A percentile compares a stretch with the other conserved stretches of the same genome.
phyloP scores from a whole-genome alignment of 2,888 invertebrate species.

The Bugula neritina region DNA sequence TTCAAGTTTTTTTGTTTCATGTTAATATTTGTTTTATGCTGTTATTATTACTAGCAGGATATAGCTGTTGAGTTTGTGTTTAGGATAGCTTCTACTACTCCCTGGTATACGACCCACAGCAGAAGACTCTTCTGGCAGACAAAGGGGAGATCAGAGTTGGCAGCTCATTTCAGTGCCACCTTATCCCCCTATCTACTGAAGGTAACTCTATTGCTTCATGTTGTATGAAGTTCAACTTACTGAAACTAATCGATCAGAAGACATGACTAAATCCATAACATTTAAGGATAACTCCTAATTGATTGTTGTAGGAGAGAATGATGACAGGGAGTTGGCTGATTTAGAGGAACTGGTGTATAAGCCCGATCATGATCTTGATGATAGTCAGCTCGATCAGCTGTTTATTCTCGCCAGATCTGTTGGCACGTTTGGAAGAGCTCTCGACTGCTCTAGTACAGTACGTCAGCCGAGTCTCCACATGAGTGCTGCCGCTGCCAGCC shows the following conservation, averaged over 20 bases:
- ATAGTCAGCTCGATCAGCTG: constrained; percentile 97
- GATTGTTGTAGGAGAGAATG: constrained; percentile 60
- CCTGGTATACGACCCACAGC: constrained; percentile 97
- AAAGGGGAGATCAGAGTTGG: constrained; percentile 88
- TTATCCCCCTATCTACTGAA: constrained; percentile 69
- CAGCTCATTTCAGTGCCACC: constrained; percentile 92
- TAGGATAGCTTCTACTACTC: constrained; percentile 99
- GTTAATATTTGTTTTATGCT: too few relatives aligned
- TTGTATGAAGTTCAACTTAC: not conserved
- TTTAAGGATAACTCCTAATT: too few relatives aligned
- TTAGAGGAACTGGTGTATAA: constrained; percentile 92
- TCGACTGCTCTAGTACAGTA: constrained; percentile 95
- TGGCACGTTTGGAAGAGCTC: constrained; percentile 95
- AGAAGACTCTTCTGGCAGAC: constrained; percentile 96
- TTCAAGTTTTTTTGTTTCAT: too few relatives aligned
- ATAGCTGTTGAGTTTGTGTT: too few relatives aligned
- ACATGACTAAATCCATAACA: too few relatives aligned
- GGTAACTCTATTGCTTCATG: constrained; percentile 54
- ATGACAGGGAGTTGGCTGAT: constrained; percentile 66
- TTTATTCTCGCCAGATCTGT: constrained; percentile 79
- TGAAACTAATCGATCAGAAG: too few relatives aligned
- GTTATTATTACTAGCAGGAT: too few relatives aligned
- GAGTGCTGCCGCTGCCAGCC: constrained; percentile 97
- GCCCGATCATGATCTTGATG: constrained; percentile 80
- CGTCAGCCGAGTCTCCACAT: constrained; percentile 97